Evolutionary conservation across 1,140 invertebrate genomes (phyloP), one percentile per base, ranked within the genome.

Genomic region (Tenebrio molitor): DNA sequence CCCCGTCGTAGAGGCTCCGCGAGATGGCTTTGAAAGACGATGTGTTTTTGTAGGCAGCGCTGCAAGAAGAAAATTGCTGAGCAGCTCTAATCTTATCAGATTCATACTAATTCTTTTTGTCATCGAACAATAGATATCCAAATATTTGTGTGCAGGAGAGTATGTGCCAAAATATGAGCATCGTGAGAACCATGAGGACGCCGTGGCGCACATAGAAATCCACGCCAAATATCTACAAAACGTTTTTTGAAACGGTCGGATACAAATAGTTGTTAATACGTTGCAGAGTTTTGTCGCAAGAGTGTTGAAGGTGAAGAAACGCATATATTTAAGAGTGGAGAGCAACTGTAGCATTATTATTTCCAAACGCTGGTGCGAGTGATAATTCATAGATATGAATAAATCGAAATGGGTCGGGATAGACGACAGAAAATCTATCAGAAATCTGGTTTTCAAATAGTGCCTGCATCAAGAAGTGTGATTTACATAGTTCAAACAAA

Each of bases 401-500:
- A 74, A 58, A 17, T 44, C 64, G 6, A 34, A 23, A 33, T 74
- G 36, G 2, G 50, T 71, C 3, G 80, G 77, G 21, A 77, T 63
- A 17, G 77, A 75, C 8, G 76, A 77, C 6, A 76, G 36, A 4
- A 81, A 19, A 50, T 81, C 79, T 1, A 72, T 16, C 7, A 81
- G 17, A 10, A 81, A 76, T 19, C 19, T 64, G 4, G 72, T 74
- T 41, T 71, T 76, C 7, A 78, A 63, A 46, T 80, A 79, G 42
- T 79, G 71, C 64, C 78, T 80, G 42, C 64, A 74, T 53, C 33
- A 36, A 53, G 15, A 29, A 14, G 2, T 29, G 19, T n/a, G n/a
- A n/a, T n/a, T n/a, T n/a, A n/a, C n/a, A n/a, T n/a, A n/a, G n/a
- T n/a, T n/a, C n/a, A n/a, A n/a, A n/a, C n/a, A n/a, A n/a, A n/a